Evolutionary conservation across 2,113 vertebrate genomes (phyloP).

Genomic region (Micronisus gabar): DNA sequence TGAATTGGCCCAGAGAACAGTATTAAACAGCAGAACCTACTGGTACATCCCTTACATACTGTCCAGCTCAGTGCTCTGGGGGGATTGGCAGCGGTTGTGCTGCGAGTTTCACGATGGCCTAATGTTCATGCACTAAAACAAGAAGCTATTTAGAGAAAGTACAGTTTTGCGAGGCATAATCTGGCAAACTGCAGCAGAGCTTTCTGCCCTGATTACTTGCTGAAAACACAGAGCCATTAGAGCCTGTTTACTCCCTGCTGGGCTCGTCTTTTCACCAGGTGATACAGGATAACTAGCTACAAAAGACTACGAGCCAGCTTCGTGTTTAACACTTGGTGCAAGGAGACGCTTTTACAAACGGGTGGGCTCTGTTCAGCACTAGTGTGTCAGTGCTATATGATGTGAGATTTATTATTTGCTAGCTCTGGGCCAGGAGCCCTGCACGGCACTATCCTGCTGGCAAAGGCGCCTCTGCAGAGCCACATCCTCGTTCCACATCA

Average conservation of each 20-base stretch:
- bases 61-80: neutral
- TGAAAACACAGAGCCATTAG: neutral
- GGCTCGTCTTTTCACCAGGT: neutral
- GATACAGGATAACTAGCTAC: neutral
- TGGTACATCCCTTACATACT: neutral
- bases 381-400: neutral
- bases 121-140: neutral
- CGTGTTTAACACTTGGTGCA: neutral
- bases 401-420: neutral
- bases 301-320: neutral
- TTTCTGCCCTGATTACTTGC: neutral
- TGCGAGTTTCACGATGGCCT: neutral
- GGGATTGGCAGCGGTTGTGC: neutral
- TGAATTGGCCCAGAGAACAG: neutral
- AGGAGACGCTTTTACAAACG: neutral
- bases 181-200: neutral
- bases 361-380: neutral
- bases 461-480: neutral
- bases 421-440: neutral
- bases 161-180: neutral
- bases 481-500: neutral
- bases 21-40: neutral
- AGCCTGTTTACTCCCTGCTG: neutral
- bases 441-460: neutral
- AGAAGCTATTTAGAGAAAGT: neutral